Percentiles rank a stretch among this genome's conserved stretches.
Conservation (phyloP, 2,113 vertebrate genomes). For the Sterrhoptilus dennistouni region DNA sequence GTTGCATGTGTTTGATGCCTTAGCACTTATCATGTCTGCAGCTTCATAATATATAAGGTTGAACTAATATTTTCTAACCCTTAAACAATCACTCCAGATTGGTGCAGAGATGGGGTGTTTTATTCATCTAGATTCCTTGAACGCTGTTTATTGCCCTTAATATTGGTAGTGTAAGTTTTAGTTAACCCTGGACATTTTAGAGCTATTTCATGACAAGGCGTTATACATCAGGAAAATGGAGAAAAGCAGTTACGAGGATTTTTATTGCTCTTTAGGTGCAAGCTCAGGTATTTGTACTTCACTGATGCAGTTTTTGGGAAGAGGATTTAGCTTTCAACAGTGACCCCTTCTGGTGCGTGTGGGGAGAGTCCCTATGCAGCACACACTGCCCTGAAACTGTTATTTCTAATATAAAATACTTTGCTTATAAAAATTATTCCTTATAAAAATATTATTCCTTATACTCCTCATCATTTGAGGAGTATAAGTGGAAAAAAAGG, state of each 20-base stretch:
- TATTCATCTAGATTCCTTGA: neutral
- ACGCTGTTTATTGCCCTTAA: neutral
- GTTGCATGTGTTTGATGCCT: neutral
- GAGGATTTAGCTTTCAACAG: conserved; percentile 40
- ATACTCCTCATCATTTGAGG: neutral
- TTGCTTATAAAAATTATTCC: neutral
- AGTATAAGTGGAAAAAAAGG: neutral
- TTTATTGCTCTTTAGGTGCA: neutral
- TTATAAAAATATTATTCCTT: neutral
- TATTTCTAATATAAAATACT: neutral
- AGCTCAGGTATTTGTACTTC: neutral
- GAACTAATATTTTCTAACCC: neutral
- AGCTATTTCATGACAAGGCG: neutral
- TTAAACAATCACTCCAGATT: neutral
- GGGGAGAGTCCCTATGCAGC: rapidly evolving
- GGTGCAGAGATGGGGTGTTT: neutral
- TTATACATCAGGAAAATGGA: neutral
- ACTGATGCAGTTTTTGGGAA: neutral
- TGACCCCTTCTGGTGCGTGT: neutral
- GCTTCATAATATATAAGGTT: neutral
- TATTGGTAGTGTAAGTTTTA: neutral
- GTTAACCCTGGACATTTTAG: neutral
- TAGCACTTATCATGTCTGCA: neutral
- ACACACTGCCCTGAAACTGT: rapidly evolving
- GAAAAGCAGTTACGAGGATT: neutral